These are phyloP conservation scores for Schizopygopsis malacanthus DNA, from an alignment of 2,797 vertebrate genomes.

Conservation along the genomic window DNA sequence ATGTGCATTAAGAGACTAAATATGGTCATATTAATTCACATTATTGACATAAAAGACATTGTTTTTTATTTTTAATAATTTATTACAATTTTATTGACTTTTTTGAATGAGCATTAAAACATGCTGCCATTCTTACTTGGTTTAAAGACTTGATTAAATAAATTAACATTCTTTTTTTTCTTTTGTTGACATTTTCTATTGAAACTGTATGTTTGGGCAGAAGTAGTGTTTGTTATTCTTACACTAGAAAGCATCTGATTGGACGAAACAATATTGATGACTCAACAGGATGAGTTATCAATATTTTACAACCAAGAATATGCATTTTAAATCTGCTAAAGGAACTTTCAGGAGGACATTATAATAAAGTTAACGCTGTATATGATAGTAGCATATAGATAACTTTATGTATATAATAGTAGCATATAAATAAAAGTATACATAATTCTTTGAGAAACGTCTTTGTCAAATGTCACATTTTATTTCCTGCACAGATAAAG, in stretches of 20 bases:
- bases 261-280: not conserved
- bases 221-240: not conserved
- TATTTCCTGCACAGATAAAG: not conserved
- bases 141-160: not conserved
- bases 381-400: not conserved
- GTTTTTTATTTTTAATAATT: not conserved
- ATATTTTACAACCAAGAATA: not conserved
- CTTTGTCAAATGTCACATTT: not conserved
- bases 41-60: not conserved
- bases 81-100: not conserved
- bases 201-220: not conserved
- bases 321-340: not conserved
- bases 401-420: not conserved
- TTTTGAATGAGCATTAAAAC: not conserved
- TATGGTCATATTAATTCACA: not conserved
- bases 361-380: not conserved
- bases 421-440: not conserved
- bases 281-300: not conserved
- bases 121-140: not conserved
- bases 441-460: not conserved
- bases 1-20: not conserved
- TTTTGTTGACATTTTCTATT: not conserved
- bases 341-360: not conserved
- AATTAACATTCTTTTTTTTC: not conserved
- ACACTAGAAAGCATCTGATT: not conserved